Percentiles rank a stretch among this genome's conserved stretches.
Conservation (phyloP, 2,888 invertebrate genomes). For the Ligdia adustata region DNA sequence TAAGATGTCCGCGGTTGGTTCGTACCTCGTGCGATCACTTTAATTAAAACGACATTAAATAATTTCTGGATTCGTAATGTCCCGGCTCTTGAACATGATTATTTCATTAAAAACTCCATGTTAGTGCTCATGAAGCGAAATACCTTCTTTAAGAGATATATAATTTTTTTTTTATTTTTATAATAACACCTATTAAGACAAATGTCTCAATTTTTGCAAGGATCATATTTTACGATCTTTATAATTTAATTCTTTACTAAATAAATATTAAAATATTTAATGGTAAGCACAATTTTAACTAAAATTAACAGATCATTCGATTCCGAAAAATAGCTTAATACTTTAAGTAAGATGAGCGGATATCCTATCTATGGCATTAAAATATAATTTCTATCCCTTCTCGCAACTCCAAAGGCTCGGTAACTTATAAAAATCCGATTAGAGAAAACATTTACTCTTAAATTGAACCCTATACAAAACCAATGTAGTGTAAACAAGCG, state of each 20-base stretch:
- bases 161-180: too few relatives aligned
- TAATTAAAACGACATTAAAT: conserved; percentile 23
- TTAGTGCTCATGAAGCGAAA: conserved; percentile 2
- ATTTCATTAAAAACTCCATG: conserved; percentile 13
- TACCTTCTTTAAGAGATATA: too few relatives aligned
- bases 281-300: too few relatives aligned
- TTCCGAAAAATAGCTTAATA: too few relatives aligned
- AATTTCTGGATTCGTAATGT: conserved; percentile 11
- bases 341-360: too few relatives aligned
- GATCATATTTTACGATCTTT: too few relatives aligned
- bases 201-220: too few relatives aligned
- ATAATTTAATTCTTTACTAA: too few relatives aligned
- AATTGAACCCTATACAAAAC: conserved; percentile 44
- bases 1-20: conserved; percentile 26
- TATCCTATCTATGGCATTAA: too few relatives aligned
- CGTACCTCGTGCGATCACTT: conserved; percentile 8
- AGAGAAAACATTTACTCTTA: conserved; percentile 58
- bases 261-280: too few relatives aligned
- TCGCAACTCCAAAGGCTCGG: conserved; percentile 17
- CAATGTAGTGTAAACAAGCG: conserved; percentile 56
- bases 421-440: conserved; percentile 60
- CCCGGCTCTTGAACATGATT: conserved; percentile 16
- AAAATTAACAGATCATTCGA: too few relatives aligned
- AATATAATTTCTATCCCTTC: conserved; percentile 2
- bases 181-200: too few relatives aligned